Evolutionary conservation across 2,113 vertebrate species (phyloP).

Genomic region (Miniopterus natalensis): DNA sequence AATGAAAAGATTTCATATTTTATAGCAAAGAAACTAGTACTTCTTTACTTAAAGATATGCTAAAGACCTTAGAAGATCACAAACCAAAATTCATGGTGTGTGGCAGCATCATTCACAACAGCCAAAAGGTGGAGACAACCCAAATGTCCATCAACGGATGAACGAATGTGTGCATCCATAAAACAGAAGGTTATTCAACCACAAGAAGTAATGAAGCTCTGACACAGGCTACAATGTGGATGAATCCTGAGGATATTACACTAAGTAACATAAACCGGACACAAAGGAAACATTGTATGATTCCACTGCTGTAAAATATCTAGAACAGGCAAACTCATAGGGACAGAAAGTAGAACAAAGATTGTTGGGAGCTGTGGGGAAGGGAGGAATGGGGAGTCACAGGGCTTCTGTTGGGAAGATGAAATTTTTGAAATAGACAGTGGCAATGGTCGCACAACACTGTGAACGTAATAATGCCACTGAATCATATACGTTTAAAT

Average conservation of each 20-base stretch:
- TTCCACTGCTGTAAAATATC: neutral
- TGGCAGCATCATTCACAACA: neutral
- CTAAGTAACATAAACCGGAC: neutral
- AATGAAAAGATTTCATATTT: conserved; percentile 39
- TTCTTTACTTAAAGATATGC: neutral
- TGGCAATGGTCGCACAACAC: neutral
- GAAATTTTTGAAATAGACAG: neutral
- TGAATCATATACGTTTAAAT: neutral
- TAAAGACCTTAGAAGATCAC: neutral
- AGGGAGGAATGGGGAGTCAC: neutral
- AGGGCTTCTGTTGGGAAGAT: neutral
- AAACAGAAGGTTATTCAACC: neutral
- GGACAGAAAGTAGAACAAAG: neutral
- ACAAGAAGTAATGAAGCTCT: neutral
- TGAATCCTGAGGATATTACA: neutral
- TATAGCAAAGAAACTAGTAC: conserved; percentile 24
- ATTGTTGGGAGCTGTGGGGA: neutral
- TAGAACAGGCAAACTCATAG: neutral
- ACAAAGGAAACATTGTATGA: neutral
- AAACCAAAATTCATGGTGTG: neutral
- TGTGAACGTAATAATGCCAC: neutral
- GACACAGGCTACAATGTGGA: neutral
- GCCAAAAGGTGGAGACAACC: neutral
- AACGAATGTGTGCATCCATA: neutral
- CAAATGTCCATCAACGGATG: too few relatives aligned